Base-by-base conservation (phyloP, 2,797 vertebrate species). In the Hoplostethus atlanticus region DNA sequence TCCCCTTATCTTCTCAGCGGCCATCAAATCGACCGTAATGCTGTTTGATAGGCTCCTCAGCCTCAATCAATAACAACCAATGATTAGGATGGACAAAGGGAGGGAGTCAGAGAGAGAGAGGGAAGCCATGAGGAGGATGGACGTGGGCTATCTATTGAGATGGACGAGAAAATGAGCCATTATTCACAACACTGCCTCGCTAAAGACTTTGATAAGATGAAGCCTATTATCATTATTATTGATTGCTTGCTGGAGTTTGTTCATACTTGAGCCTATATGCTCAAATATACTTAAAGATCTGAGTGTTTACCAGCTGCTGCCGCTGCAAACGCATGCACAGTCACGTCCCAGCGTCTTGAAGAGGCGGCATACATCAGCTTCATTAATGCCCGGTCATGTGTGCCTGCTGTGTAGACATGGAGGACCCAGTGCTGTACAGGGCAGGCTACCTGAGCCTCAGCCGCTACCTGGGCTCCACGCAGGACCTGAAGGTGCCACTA, bases 171-270 rank as follows among this genome's bases (percentile, higher is more conserved):
- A 92, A 90, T 81, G 79, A 88, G 84, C 62, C 79, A 86, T 93
- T 91, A 92, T 90, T 92, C 87, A 90, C 92, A 90, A 89, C 85
- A 90, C 77, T 84, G 84, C 81, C 71, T 85, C 88, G 85, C 89
- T 91, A 87, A 87, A 89, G 89, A 84, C 81, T 80, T 68, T 36
- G 63, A 85, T 85, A 81, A 85, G 84, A 91, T 84, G 87, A 87
- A 84, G 84, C 83, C 80, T 76, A 81, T 91, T 91, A 93, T 92
- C 86, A 87, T 91, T 86, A 76, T 80, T 90, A 93, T 93, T 88
- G 92, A 94, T 90, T 76, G 62, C 81, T 71, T 34, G 28, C 67
- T 81, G 62, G 71, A 76, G 74, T 63, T 68, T 65, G 59, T 76
- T 84, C 78, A 79, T 70, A 73, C 68, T 79, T 71, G 59, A 83